Conservation (phyloP, 2,888 invertebrate species). For the Tricholauxania praeusta region DNA sequence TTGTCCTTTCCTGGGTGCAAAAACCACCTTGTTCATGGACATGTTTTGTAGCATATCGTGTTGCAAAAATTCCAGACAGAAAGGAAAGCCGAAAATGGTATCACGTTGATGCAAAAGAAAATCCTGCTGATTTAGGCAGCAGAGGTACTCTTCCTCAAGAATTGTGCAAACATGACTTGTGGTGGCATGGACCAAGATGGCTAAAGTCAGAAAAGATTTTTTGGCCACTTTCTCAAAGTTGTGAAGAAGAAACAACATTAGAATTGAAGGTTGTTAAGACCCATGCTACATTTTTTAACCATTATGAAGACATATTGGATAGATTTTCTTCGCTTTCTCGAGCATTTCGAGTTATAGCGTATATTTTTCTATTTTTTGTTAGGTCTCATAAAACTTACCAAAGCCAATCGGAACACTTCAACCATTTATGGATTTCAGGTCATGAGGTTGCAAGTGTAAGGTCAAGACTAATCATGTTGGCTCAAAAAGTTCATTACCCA, state of each 20-base stretch:
- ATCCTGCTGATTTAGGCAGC: conserved; percentile 3
- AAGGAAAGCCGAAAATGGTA: too few relatives aligned
- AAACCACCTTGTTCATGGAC: conserved; percentile 26
- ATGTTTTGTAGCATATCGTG: conserved; percentile 30
- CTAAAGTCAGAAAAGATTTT: neutral
- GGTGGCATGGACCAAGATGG: conserved; percentile 29
- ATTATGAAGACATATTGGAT: conserved; percentile 12
- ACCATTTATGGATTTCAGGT: neutral
- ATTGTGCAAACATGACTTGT: conserved; percentile 1
- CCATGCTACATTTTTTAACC: neutral
- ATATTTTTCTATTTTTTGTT: conserved; percentile 13
- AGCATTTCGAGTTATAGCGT: conserved; percentile 30
- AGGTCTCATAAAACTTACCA: neutral
- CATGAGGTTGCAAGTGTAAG: neutral
- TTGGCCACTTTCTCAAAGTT: neutral
- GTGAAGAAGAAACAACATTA: too few relatives aligned
- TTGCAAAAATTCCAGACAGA: conserved; percentile 11
- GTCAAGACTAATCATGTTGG: neutral
- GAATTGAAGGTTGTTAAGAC: conserved; percentile 15
- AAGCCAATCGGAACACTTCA: neutral
- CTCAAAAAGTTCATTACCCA: neutral
- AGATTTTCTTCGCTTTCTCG: conserved; percentile 14
- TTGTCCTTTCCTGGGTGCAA: too few relatives aligned
- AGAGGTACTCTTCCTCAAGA: conserved; percentile 18
- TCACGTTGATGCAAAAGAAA: too few relatives aligned